Base-by-base conservation (phyloP, 64 coral and sea anemone species). In the Pocillopora damicornis region DNA sequence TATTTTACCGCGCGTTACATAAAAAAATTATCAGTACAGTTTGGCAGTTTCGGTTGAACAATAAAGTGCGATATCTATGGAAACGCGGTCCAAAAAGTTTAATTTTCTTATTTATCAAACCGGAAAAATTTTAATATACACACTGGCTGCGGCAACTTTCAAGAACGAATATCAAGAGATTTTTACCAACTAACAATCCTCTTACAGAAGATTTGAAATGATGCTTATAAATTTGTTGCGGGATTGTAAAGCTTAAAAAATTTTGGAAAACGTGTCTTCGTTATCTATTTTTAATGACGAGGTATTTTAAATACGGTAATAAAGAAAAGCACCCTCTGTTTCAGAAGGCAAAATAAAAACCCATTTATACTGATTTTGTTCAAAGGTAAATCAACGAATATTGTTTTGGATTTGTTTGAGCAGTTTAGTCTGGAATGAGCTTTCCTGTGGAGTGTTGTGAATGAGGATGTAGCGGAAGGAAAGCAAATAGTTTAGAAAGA, bases 401-500 rank as follows among this genome's bases (percentile, higher is more conserved):
- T 8, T 61, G 25, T 16, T 14, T n/a, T 61, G 5, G 35, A 35
- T 37, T 23, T 61, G 56, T 15, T 35, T 5, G 57, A 57, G 42
- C 7, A 45, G 72, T 56, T 23, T 51, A 14, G 65, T 25, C 64
- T 15, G 36, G 23, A 69, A 69, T 83, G 14, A 57, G 4, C 12
- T 37, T 85, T 73, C 65, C 81, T 83, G 63, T 36, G 51, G 17
- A 69, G 37, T 58, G 71, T 68, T 72, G 65, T 72, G 10, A 85
- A 71, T 58, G 20, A 25, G 72, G 57, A 45, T 13, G 22, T 57
- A 14, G 30, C 65, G n/a, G 71, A 30, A 16, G 63, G 23, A 85
- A 85, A 30, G 65, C 45, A 85, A 85, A 85, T 65, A 85, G 36
- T 68, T 58, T 1, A 35, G 22, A 66, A 37, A 72, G 65, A 58